Evolutionary conservation across 1,140 invertebrate genomes (phyloP).

Genomic region (Apis florea): DNA sequence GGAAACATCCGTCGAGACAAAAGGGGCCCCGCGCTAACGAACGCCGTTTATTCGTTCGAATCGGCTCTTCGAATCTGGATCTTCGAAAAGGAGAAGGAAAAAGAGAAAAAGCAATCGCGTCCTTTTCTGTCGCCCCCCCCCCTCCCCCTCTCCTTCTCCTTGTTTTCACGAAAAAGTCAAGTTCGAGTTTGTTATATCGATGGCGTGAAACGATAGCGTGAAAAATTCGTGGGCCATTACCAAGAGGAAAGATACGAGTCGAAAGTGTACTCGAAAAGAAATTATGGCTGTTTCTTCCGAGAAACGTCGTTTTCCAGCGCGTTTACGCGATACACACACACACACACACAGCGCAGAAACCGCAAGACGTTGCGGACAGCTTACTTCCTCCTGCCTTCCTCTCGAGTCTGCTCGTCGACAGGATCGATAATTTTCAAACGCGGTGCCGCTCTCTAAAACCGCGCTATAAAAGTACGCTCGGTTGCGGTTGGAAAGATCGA

Average conservation of each 20-base stretch:
- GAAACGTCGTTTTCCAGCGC: neutral
- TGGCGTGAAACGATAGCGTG: too few species aligned
- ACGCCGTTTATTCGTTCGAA: slow-evolving; percentile 28
- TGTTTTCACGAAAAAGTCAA: neutral
- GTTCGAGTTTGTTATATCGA: neutral
- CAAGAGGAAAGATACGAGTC: neutral
- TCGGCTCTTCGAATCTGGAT: neutral
- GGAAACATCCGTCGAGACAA: neutral
- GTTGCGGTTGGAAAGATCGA: neutral
- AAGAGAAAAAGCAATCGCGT: neutral
- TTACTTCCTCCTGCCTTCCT: neutral
- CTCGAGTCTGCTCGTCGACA: neutral
- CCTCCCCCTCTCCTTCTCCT: fast-evolving
- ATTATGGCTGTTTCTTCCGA: neutral
- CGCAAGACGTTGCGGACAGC: neutral
- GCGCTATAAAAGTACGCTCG: neutral
- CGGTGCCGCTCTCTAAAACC: neutral
- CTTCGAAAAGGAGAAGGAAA: neutral
- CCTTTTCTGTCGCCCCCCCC: neutral
- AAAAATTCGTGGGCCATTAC: neutral
- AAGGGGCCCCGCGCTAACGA: neutral
- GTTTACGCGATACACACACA: neutral
- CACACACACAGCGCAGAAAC: neutral
- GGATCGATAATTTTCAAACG: slow-evolving; percentile 24
- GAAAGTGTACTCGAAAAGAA: neutral